A percentile compares a stretch with the other conserved stretches of the same genome.
Evolutionary conservation across 2,888 invertebrate species (phyloP).

Genomic region (Pandemis corylana): DNA sequence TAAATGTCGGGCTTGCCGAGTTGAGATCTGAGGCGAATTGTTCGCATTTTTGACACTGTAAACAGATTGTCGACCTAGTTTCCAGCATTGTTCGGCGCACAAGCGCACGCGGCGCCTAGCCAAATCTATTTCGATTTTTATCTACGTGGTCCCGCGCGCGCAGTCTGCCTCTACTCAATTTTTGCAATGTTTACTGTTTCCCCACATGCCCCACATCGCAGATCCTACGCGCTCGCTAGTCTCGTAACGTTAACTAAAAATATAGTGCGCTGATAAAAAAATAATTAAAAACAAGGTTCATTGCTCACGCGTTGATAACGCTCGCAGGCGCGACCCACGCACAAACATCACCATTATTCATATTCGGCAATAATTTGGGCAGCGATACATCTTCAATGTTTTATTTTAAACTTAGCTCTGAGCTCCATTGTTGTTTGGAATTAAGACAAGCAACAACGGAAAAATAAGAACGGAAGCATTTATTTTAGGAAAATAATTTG

Average conservation of each 20-base stretch:
- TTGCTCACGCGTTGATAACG: slow-evolving; percentile 35
- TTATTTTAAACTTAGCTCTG: slow-evolving; percentile 6
- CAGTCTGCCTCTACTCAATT: slow-evolving; percentile 67
- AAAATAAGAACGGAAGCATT: neutral
- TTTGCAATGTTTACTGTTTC: slow-evolving; percentile 74
- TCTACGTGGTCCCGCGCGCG: slow-evolving; percentile 68
- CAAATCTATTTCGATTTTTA: slow-evolving; percentile 81
- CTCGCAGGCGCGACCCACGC: slow-evolving; percentile 12
- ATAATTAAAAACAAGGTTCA: slow-evolving; percentile 40
- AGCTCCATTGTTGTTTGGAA: neutral
- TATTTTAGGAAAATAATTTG: neutral
- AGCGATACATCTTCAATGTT: slow-evolving; percentile 16
- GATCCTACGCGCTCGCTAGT: slow-evolving; percentile 11
- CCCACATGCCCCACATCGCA: slow-evolving; percentile 28
- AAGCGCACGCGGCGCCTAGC: slow-evolving; percentile 74
- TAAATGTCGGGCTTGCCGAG: slow-evolving; percentile 38
- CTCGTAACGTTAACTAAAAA: slow-evolving; percentile 37
- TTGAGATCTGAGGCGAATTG: slow-evolving; percentile 48
- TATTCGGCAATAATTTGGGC: slow-evolving; percentile 28
- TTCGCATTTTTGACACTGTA: slow-evolving; percentile 76
- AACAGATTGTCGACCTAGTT: slow-evolving; percentile 80
- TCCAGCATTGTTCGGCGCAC: slow-evolving; percentile 74
- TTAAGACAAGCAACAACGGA: neutral
- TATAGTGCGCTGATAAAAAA: slow-evolving; percentile 39
- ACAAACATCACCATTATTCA: slow-evolving; percentile 24